phyloP scores from a whole-genome alignment of 2,888 invertebrate species.

The Yponomeuta evonymella region DNA sequence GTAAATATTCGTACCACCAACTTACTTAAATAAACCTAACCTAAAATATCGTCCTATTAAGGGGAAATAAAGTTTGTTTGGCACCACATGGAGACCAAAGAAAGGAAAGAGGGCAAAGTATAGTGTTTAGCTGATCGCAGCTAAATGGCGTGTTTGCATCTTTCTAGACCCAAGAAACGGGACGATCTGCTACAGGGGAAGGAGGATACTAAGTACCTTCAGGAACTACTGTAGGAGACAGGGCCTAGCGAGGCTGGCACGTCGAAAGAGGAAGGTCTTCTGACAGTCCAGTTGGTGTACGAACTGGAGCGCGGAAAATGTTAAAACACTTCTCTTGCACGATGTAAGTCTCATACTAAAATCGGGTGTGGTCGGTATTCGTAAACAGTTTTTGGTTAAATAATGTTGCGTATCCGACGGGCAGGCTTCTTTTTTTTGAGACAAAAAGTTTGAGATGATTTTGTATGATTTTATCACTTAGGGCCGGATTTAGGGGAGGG shows the following conservation, averaged over 20 bases:
- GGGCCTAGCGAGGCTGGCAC: neutral
- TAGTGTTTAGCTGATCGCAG: neutral
- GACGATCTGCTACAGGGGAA: neutral
- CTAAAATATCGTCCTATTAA: neutral
- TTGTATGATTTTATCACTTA: too few relatives aligned
- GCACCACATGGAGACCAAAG: too few relatives aligned
- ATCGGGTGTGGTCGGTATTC: neutral
- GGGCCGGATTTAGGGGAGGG: too few relatives aligned
- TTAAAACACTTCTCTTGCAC: constrained; percentile 18
- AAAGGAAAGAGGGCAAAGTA: too few relatives aligned
- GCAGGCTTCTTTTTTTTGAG: too few relatives aligned
- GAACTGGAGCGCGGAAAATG: constrained; percentile 1
- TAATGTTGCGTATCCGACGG: neutral
- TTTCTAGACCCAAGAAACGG: neutral
- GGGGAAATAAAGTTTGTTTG: too few relatives aligned
- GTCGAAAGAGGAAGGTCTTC: neutral
- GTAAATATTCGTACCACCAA: neutral
- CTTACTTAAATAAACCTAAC: neutral
- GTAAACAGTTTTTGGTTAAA: neutral
- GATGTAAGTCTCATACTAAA: neutral
- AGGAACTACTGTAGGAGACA: neutral
- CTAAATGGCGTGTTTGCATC: neutral
- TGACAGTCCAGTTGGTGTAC: neutral
- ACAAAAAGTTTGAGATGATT: too few relatives aligned
- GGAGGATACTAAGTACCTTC: neutral